Base-by-base conservation (phyloP, 2,113 vertebrate genomes). In the Bubo blakistoni region DNA sequence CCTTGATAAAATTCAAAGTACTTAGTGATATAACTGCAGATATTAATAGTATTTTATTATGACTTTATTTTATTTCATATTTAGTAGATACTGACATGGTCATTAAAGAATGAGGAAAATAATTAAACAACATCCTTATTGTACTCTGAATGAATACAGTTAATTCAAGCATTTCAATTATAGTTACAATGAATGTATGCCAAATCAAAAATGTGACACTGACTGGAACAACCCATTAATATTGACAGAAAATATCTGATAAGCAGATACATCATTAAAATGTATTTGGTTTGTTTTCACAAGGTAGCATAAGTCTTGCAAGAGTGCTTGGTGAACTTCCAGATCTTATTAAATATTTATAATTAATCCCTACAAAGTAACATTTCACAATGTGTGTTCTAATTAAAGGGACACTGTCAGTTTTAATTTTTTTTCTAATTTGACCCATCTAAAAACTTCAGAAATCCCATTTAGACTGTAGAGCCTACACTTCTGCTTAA, bases 341-440 rank as follows among this genome's bases (percentile, higher is more conserved):
- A 96, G 86, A 82, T 79, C 85, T 93, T 95, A 97, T 98, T 95
- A 97, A 97, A 97, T 96, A 97, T 97, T 97, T 97, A 96, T 67
- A 87, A 93, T 97, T 97, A 97, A 96, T 96, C 91, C 73, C 36
- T 91, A 94, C 85, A 92, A 96, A 97, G 94, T 94, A 97, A 88
- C 92, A 94, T 95, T 94, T 97, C 93, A 97, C 91, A 87, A 86
- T 86, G 87, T 92, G 88, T 91, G 94, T 86, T 97, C 95, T 95
- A 97, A 97, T 97, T 97, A 97, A 97, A 97, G 58, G 82, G 96
- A 97, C 97, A 96, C 2, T 95, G 96, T 94, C 96, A 94, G 84
- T 58, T 95, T 87, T 51, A 71, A 47, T 95, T 57, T 92, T 94
- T 96, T 93, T 95, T 62, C 69, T 72, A 61, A 93, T 95, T 70